Conservation (phyloP, 2,797 vertebrate genomes). For the Agapornis canus region DNA sequence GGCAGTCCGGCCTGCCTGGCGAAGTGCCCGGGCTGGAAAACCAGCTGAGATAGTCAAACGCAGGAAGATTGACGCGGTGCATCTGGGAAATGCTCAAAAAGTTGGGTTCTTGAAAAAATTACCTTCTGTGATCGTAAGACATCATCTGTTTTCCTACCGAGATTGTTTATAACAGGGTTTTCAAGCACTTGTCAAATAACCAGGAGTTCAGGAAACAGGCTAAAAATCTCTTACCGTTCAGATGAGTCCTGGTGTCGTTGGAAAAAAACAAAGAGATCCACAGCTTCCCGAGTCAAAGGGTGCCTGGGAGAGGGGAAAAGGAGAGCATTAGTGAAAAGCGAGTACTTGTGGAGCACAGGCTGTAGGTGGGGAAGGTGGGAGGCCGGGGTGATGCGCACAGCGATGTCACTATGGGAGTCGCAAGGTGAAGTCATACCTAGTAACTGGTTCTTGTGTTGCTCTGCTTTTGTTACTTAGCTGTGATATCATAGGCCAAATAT, state of each 20-base stretch:
- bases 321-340: not conserved
- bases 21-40: slow-evolving; percentile 69
- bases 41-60: slow-evolving; percentile 72
- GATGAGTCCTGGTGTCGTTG: slow-evolving; percentile 22
- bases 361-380: slow-evolving; percentile 72
- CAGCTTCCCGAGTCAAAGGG: slow-evolving; percentile 64
- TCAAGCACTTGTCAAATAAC: slow-evolving; percentile 70
- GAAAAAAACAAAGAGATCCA: slow-evolving; percentile 45
- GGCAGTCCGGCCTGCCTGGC: slow-evolving; percentile 70
- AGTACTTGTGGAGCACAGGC: not conserved
- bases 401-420: slow-evolving; percentile 54
- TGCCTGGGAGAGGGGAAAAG: slow-evolving; percentile 63
- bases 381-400: slow-evolving; percentile 29
- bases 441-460: slow-evolving; percentile 76
- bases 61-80: slow-evolving; percentile 57
- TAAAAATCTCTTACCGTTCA: slow-evolving; percentile 63
- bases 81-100: slow-evolving; percentile 59
- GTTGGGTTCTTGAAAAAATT: slow-evolving; percentile 69
- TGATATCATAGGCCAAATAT: slow-evolving; percentile 88
- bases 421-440: slow-evolving; percentile 84
- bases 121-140: slow-evolving; percentile 66
- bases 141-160: slow-evolving; percentile 45
- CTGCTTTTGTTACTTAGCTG: slow-evolving; percentile 80
- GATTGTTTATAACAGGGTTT: slow-evolving; percentile 68
- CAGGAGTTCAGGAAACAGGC: slow-evolving; percentile 64